Evolutionary conservation across 2,113 vertebrate genomes (phyloP).

Genomic region (Carettochelys insculpta): DNA sequence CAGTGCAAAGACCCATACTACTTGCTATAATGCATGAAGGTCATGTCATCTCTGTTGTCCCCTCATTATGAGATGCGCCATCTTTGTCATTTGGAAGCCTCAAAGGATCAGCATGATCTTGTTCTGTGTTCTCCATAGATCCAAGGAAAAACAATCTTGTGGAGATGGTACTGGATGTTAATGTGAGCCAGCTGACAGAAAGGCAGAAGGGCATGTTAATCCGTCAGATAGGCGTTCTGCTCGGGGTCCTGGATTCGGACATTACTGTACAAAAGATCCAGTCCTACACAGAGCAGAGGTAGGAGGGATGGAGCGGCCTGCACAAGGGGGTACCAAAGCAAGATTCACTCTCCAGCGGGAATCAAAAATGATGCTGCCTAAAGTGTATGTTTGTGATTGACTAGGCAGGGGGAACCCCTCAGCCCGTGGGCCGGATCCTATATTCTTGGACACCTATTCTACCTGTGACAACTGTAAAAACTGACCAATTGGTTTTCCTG

Average conservation of each 20-base stretch:
- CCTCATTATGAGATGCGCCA: neutral
- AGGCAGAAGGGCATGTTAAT: constrained; percentile 96
- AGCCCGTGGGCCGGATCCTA: no score
- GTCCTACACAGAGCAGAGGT: constrained; percentile 94
- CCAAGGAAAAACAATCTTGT: constrained; percentile 89
- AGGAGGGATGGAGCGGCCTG: neutral
- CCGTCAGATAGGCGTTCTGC: constrained; percentile 92
- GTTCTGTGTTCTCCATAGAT: constrained; percentile 76
- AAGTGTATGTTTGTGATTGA: neutral
- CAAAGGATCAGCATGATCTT: neutral
- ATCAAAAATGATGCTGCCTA: neutral
- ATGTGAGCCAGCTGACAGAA: constrained; percentile 89
- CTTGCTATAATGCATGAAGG: neutral
- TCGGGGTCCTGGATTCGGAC: constrained; percentile 95
- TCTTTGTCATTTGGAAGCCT: neutral
- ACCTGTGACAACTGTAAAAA: constrained; percentile 5
- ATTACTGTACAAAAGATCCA: constrained; percentile 93
- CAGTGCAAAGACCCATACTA: neutral
- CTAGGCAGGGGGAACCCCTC: no score
- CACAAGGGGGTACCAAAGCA: neutral
- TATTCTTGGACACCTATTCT: neutral
- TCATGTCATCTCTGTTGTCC: neutral
- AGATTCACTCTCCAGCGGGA: neutral
- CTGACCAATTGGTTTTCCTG: constrained; percentile 20
- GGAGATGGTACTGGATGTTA: constrained; percentile 94